These are phyloP conservation scores for Hirtodrosophila cameraria DNA, from an alignment of 2,888 invertebrate genomes.

Conservation along the genomic window DNA sequence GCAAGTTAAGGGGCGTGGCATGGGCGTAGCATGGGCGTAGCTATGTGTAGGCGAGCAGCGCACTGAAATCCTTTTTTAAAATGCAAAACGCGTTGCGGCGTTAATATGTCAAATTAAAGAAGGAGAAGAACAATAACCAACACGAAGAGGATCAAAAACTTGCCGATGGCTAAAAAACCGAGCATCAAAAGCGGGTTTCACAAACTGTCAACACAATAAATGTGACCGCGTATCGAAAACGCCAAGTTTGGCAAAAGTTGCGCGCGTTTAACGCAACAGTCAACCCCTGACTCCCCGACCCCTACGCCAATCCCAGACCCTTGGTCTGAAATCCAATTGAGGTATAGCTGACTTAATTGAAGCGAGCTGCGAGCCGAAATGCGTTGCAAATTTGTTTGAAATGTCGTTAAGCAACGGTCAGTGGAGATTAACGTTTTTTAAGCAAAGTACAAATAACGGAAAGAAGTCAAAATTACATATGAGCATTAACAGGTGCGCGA, in stretches of 20 bases:
- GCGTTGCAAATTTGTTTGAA: slow-evolving; percentile 16
- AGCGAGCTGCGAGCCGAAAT: slow-evolving; percentile 22
- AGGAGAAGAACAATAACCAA: slow-evolving; percentile 8
- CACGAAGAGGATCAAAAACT: slow-evolving; percentile 39
- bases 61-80: slow-evolving; percentile 65
- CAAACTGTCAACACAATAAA: slow-evolving; percentile 70
- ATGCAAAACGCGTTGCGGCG: slow-evolving; percentile 73
- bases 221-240: slow-evolving; percentile 59
- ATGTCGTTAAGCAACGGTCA: slow-evolving; percentile 20
- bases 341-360: slow-evolving; percentile 61
- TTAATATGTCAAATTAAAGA: slow-evolving; percentile 71
- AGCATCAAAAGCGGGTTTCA: slow-evolving; percentile 30
- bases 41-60: too few relatives aligned
- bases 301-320: background rate
- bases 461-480: too few relatives aligned
- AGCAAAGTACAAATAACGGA: too few relatives aligned
- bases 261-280: slow-evolving; percentile 39
- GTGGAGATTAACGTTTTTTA: background rate
- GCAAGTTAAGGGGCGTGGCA: slow-evolving; percentile 31
- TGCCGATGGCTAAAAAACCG: slow-evolving; percentile 49
- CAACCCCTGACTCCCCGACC: background rate
- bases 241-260: slow-evolving; percentile 64
- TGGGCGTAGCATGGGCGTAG: slow-evolving; percentile 13
- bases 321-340: slow-evolving; percentile 57
- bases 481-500: too few relatives aligned